Base-by-base conservation (phyloP, 1,140 invertebrate genomes). In the Phymastichus coffea region DNA sequence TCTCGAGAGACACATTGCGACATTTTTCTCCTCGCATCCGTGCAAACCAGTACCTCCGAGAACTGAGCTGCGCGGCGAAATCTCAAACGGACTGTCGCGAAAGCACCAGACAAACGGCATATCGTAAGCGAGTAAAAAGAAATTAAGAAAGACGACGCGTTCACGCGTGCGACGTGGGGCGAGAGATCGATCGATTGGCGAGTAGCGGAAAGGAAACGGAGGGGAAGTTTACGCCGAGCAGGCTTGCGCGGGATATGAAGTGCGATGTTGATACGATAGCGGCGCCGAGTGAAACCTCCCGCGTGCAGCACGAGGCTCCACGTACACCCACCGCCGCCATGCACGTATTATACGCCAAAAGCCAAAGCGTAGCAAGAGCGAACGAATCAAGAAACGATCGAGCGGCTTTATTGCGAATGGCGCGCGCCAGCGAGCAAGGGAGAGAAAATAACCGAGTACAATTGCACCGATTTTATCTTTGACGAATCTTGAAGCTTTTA, bases 231-330 rank as follows among this genome's bases (percentile, higher is more conserved):
- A 37, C 15, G 20, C 15, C 47, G 26, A 33, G 10, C 22, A 22
- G 43, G 28, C 51, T n/a, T 70, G 72, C 41, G 20, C 20, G 67
- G 68, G 67, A 73, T 77, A 77, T 73, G 68, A 73, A 76, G 70
- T 71, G 70, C 72, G 68, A 72, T 69, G 70, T 71, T 69, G 71
- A 71, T 70, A 63, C 64, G 70, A 74, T 57, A 48, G 67, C 63
- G 66, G 56, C 63, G 66, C 51, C 63, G 65, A 53, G 57, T 51
- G 55, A 60, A 44, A 59, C 40, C 40, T 38, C 8, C 25, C 25
- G 56, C 15, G 43, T 15, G 40, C 48, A 23, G 63, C 64, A 66
- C 66, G 57, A 55, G 49, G 40, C 51, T 61, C 46, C 37, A 47
- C 43, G 47, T 60, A 63, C 65, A 64, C 65, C 56, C 62, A 64